Evolutionary conservation across 1,140 invertebrate species (phyloP).

Genomic region (Homarus americanus): DNA sequence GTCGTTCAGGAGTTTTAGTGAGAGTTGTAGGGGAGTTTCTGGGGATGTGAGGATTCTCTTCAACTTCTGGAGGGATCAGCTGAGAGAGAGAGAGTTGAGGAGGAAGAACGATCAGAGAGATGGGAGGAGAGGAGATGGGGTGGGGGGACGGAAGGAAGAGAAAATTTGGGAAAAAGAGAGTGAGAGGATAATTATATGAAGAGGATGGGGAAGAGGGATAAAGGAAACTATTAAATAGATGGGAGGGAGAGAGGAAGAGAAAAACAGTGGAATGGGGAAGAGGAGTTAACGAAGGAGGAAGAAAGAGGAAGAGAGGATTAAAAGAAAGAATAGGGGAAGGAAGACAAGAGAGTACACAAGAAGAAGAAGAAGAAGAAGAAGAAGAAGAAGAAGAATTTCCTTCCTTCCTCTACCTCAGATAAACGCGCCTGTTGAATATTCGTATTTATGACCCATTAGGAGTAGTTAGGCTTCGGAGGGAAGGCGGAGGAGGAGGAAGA

Average conservation of each 20-base stretch:
- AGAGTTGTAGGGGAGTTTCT: not conserved
- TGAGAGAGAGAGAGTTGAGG: not conserved
- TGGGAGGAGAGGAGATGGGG: not conserved
- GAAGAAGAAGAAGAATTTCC: not conserved
- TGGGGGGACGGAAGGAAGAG: not conserved
- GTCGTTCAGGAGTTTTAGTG: not conserved
- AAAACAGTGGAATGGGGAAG: not conserved
- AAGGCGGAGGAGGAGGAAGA: no score
- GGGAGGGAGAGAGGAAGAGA: not conserved
- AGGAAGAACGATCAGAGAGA: not conserved
- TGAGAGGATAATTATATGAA: not conserved
- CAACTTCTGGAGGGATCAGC: not conserved
- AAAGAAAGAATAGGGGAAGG: not conserved
- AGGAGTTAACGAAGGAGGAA: not conserved
- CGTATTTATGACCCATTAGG: not conserved
- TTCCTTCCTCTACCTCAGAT: not conserved
- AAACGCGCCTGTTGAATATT: not conserved
- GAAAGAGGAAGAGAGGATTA: not conserved
- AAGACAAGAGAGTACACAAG: no score
- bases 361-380: not conserved
- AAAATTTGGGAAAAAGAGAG: not conserved
- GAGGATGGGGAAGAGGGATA: not conserved
- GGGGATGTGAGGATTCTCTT: not conserved
- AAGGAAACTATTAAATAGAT: no score
- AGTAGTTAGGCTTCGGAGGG: not conserved